phyloP scores from a whole-genome alignment of 2,113 vertebrate genomes.

The Pycnonotus jocosus region DNA sequence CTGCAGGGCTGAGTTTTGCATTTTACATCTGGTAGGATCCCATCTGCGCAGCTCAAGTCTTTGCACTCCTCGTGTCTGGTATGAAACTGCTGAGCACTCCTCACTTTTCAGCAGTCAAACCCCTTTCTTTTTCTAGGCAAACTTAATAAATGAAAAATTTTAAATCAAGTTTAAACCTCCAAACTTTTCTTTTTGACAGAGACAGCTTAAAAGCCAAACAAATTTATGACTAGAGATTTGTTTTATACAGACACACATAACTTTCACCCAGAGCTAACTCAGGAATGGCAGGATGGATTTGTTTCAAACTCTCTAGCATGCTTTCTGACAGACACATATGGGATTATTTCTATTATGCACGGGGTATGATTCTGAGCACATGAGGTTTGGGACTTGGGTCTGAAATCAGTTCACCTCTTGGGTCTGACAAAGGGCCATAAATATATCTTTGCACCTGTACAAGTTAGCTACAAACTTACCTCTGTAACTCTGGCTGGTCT shows the following conservation, averaged over 20 bases:
- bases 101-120: neutral
- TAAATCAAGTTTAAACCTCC: neutral
- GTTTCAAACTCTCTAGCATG: neutral
- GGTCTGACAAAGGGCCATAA: neutral
- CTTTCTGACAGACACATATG: constrained; percentile 15
- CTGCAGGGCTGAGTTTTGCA: neutral
- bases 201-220: neutral
- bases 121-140: neutral
- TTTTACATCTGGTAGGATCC: neutral
- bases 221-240: neutral
- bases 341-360: neutral
- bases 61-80: neutral
- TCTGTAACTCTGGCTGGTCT: neutral
- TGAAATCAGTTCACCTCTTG: neutral
- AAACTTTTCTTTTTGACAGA: neutral
- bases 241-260: neutral
- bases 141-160: neutral
- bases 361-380: neutral
- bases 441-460: neutral
- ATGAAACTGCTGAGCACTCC: neutral
- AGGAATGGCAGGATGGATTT: constrained; percentile 9
- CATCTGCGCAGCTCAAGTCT: neutral
- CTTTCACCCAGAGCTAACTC: constrained; percentile 4
- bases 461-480: accelerated
- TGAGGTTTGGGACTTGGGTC: neutral